Base-by-base conservation (phyloP, 2,888 invertebrate genomes). In the Anthophora plumipes region DNA sequence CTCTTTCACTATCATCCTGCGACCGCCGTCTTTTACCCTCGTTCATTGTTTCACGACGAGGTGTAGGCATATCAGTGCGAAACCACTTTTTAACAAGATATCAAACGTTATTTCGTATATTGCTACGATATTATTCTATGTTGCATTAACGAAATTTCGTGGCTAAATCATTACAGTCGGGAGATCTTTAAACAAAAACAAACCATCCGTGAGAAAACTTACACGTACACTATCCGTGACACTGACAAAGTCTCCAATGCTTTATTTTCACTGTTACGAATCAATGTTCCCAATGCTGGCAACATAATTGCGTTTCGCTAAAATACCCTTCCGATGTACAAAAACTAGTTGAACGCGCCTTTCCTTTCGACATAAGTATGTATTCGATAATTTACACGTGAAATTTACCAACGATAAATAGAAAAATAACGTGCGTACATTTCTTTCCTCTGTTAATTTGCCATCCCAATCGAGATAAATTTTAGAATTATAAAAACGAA, bases 141-240 rank as follows among this genome's bases (percentile, higher is more conserved):
- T 60, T 82, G 41, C 59, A 37, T 48, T 50, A 6, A n/a, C 54
- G 50, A 52, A 39, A 39, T n/a, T 41, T 6, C n/a, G 12, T 57
- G 46, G 11, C 41, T 50, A 52, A 55, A 73, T 77, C 57, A 61
- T 81, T 41, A 68, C 54, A 61, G 41, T 52, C 22, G n/a, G 43
- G 52, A 54, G 12, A 67, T 48, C 11, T 39, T 72, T 6, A 66
- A 77, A 61, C 22, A 54, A 73, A 77, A 82, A 73, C 69, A 81
- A 77, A 61, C 17, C 22, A 17, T n/a, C 72, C 12, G 7, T 31
- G 12, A 68, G 4, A 7, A 64, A 4, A 54, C 59, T 43, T 43
- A 25, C 59, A 60, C 59, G 59, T 46, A 54, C 9, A 52, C n/a
- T 48, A 50, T 14, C 57, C 11, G 25, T n/a, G 31, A 52, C 50